Evolutionary conservation across 64 coral and sea anemone genomes (phyloP).

Genomic region (Montipora capricornis): DNA sequence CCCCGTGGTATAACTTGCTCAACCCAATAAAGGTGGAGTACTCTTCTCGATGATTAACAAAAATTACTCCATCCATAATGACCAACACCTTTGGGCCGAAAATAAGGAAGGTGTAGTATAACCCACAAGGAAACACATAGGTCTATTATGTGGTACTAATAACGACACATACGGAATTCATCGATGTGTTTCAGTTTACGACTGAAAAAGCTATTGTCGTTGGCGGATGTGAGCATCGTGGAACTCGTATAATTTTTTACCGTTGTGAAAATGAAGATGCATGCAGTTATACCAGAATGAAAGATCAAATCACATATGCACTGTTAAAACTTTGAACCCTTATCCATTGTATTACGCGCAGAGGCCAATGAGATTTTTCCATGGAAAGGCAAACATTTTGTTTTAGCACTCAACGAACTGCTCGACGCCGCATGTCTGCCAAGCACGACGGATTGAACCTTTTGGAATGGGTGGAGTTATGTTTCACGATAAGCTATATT

Average conservation of each 20-base stretch:
- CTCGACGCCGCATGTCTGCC: conserved; percentile 23
- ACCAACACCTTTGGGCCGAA: too few relatives aligned
- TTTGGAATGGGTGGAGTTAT: conserved; percentile 1
- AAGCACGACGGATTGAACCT: not conserved
- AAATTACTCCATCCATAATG: too few relatives aligned
- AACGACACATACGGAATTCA: conserved; percentile 32
- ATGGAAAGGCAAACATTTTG: conserved; percentile 42
- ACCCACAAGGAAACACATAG: not conserved
- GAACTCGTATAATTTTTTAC: conserved; percentile 16
- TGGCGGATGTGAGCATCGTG: not conserved
- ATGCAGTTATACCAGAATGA: not conserved
- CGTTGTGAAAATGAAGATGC: conserved; percentile 42
- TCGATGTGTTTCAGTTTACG: not conserved
- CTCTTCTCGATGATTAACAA: too few relatives aligned
- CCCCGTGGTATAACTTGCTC: too few relatives aligned
- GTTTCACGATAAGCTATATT: not conserved
- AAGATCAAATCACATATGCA: not conserved
- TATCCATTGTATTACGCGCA: not conserved
- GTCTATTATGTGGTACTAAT: not conserved
- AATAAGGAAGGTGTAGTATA: not conserved
- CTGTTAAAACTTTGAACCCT: not conserved
- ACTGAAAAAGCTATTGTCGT: not conserved
- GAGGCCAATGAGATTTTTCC: not conserved
- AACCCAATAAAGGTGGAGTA: too few relatives aligned
- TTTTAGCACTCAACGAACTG: conserved; percentile 5